Evolutionary conservation across 2,113 vertebrate species (phyloP), one percentile per base, ranked within the genome.

Genomic region (Turdus rufiventris): DNA sequence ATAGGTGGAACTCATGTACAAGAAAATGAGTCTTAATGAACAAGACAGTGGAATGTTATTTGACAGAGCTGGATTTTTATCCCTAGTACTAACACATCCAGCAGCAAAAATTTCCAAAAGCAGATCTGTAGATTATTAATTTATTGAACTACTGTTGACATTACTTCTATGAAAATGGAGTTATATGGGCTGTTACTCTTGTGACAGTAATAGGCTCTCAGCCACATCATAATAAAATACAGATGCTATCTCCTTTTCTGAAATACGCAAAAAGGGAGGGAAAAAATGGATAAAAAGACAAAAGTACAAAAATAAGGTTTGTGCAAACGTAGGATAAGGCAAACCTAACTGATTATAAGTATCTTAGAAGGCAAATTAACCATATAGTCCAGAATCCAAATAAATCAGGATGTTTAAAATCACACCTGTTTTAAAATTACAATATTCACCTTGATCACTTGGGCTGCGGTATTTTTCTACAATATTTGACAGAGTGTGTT

Each of bases 361-460:
- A 51, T 68, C 18, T 77, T 68, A 53, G 76, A 88, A 24, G 14
- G 31, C n/a, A 85, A 94, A 26, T 66, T 93, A 88, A 29, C 36
- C 20, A 40, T 48, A 21, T 31, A 87, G 24, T 61, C 40, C 48
- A 73, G n/a, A 88, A 88, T 51, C 16, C 19, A n/a, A 71, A 78
- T 34, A 92, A 89, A 51, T 38, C 23, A 23, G 24, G 14, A 21
- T 65, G 34, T 40, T 65, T 65, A 48, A 65, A 85, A 85, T 50
- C 18, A 63, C 29, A 54, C 3, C 13, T 38, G 8, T 66, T 61
- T 82, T 85, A 80, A 91, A 93, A 83, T 87, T 1, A 31, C 15
- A 48, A 71, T 91, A 92, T 58, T 98, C 98, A 97, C 98, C 98
- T 94, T 98, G 91, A 70, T 98, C 97, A 78, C 90, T 95, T 81